Conservation (phyloP, 2,797 vertebrate genomes). For the Rachycentron canadum region DNA sequence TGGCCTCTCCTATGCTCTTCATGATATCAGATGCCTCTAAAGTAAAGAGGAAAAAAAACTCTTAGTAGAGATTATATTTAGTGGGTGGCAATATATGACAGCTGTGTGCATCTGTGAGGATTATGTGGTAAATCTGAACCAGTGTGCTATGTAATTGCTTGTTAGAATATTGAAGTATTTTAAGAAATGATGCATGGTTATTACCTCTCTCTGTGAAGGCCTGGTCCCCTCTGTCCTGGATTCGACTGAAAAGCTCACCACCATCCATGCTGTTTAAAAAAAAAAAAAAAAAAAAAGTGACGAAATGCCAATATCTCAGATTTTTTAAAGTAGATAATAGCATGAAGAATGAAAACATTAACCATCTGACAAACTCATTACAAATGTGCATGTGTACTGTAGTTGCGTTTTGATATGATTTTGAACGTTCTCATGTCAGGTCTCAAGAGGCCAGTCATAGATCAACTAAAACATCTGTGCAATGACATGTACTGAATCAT, state of each 20-base stretch:
- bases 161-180: neutral
- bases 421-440: neutral
- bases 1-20: conserved; percentile 97
- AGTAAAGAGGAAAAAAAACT: conserved; percentile 20
- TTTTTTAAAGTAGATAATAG: neutral
- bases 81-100: neutral
- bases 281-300: conserved; percentile 59
- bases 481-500: neutral
- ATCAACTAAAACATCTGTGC: neutral
- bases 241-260: conserved; percentile 97
- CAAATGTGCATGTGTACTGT: neutral
- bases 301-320: neutral
- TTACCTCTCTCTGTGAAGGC: conserved; percentile 98
- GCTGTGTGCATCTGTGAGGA: neutral
- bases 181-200: neutral
- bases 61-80: conserved; percentile 9
- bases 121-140: neutral
- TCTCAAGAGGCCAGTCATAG: neutral
- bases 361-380: neutral
- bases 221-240: conserved; percentile 98
- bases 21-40: conserved; percentile 98
- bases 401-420: neutral
- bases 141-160: neutral
- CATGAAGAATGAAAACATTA: neutral
- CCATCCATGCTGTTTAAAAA: conserved; percentile 92